A percentile compares a stretch with the other conserved stretches of the same genome.
phyloP scores from a whole-genome alignment of 2,888 invertebrate genomes.

The Kryphioiulus occultus region DNA sequence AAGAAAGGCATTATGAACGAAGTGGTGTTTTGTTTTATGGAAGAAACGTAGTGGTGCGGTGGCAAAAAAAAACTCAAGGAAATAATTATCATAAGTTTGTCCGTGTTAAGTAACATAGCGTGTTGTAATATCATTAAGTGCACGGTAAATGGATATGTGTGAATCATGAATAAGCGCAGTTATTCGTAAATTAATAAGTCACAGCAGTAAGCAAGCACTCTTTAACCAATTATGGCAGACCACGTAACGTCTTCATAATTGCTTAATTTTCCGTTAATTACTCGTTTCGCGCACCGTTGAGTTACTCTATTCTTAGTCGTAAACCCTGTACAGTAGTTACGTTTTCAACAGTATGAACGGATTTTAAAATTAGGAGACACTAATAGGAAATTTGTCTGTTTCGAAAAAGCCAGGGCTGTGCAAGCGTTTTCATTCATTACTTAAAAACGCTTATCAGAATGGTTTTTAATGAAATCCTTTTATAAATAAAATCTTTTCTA shows the following conservation, averaged over 20 bases:
- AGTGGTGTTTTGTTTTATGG: neutral
- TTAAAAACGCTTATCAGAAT: too few relatives aligned
- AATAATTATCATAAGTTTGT: neutral
- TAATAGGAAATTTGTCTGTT: too few relatives aligned
- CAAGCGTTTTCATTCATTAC: too few relatives aligned
- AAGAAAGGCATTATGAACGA: neutral
- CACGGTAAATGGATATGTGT: neutral
- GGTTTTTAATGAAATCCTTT: too few relatives aligned
- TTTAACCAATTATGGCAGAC: constrained; percentile 6
- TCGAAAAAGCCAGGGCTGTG: too few relatives aligned
- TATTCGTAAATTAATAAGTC: constrained; percentile 18
- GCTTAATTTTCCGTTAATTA: constrained; percentile 5
- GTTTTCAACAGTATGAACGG: neutral
- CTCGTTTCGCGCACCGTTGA: neutral
- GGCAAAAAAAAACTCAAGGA: neutral
- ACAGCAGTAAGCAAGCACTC: neutral
- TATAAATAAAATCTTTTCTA: too few relatives aligned
- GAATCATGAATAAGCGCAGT: neutral
- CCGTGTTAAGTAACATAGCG: neutral
- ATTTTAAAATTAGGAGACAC: neutral
- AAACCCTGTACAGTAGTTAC: neutral
- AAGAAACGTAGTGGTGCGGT: neutral
- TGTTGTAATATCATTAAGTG: neutral
- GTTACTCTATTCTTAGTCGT: neutral
- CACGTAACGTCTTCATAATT: neutral